phyloP scores from a whole-genome alignment of 2,797 vertebrate species.

The Sebastes cheni region DNA sequence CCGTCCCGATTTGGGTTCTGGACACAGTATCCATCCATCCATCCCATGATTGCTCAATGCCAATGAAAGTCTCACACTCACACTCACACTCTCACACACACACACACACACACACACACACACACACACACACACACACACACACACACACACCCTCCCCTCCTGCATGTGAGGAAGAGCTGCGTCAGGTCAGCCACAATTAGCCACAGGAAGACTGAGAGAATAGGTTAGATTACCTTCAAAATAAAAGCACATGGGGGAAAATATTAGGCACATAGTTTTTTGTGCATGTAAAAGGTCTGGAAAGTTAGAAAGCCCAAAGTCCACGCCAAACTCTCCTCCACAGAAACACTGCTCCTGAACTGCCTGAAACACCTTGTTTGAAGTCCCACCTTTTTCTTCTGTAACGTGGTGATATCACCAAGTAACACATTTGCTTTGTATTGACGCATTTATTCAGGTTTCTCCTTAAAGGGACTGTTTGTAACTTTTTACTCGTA shows the following conservation, averaged over 20 bases:
- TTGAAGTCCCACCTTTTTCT: too few species aligned
- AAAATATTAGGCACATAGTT: neutral
- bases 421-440: neutral
- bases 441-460: neutral
- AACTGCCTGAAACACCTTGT: too few species aligned
- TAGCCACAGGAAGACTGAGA: constrained; percentile 29
- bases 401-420: too few species aligned
- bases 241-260: constrained; percentile 56
- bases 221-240: constrained; percentile 34
- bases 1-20: constrained; percentile 85
- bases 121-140: constrained; percentile 44
- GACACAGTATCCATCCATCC: constrained; percentile 82
- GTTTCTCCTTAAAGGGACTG: neutral
- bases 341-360: too few species aligned
- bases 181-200: constrained; percentile 37
- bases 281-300: too few species aligned
- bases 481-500: too few species aligned
- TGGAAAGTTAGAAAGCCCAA: too few species aligned
- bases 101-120: constrained; percentile 52
- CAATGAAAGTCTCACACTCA: constrained; percentile 79
- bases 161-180: constrained; percentile 52
- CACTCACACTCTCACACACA: constrained; percentile 46
- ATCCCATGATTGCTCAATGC: constrained; percentile 81
- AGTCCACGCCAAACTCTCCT: too few species aligned
- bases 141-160: constrained; percentile 59